Conservation (phyloP, 2,113 vertebrate species). For the Psophia crepitans region DNA sequence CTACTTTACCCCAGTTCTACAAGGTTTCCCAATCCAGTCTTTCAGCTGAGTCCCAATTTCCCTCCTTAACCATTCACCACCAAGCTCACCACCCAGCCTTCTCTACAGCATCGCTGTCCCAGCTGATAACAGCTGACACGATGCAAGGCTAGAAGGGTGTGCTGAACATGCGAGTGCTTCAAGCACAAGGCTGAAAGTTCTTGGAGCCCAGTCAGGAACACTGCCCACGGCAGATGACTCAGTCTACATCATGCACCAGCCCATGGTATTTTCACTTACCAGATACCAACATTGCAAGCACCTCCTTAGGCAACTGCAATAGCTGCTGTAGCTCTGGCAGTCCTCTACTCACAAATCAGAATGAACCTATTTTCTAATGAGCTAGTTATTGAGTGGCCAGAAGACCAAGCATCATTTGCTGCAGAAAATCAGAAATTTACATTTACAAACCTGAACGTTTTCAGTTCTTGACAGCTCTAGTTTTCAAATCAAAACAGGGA, state of each 20-base stretch:
- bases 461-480: neutral
- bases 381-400: neutral
- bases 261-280: neutral
- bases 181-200: neutral
- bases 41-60: neutral
- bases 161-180: neutral
- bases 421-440: neutral
- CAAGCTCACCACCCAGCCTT: neutral
- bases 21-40: neutral
- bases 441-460: neutral
- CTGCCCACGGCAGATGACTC: rapidly evolving
- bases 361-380: neutral
- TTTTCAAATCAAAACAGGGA: neutral
- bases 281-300: neutral
- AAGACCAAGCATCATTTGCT: neutral
- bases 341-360: neutral
- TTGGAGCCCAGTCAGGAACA: neutral
- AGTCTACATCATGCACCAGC: neutral
- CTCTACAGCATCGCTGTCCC: neutral
- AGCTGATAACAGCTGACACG: rapidly evolving
- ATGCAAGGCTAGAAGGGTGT: neutral
- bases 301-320: neutral
- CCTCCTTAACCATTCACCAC: neutral
- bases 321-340: neutral
- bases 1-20: neutral